Evolutionary conservation across 2,113 vertebrate genomes (phyloP).

Genomic region (Microtus montanus): DNA sequence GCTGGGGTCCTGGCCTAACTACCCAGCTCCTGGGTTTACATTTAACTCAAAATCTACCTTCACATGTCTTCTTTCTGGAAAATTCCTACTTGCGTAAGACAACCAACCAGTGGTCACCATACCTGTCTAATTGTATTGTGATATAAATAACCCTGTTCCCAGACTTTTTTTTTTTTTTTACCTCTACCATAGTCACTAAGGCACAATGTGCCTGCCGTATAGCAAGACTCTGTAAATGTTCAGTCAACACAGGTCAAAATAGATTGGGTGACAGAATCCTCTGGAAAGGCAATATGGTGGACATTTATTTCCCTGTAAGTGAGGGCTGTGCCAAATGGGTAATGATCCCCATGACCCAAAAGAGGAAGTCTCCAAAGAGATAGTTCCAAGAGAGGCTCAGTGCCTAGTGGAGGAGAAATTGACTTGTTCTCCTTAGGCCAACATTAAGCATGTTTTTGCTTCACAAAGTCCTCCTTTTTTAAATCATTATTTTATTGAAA

Average conservation of each 20-base stretch:
- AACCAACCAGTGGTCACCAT: neutral
- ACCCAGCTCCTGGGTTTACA: neutral
- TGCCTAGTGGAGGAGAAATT: neutral
- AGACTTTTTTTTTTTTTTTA: neutral
- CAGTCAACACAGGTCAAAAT: neutral
- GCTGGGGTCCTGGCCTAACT: neutral
- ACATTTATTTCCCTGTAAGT: neutral
- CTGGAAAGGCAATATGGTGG: neutral
- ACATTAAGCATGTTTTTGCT: neutral
- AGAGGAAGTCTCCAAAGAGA: neutral
- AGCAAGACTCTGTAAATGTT: neutral
- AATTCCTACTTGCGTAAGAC: neutral
- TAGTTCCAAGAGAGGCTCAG: fast-evolving
- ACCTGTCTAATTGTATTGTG: neutral
- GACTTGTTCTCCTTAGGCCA: neutral
- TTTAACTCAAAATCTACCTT: neutral
- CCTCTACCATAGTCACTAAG: neutral
- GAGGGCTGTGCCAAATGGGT: neutral
- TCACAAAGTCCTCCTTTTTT: neutral
- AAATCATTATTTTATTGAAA: neutral
- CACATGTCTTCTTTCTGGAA: neutral
- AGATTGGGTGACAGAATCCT: neutral
- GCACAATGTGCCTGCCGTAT: neutral
- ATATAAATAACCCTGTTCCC: neutral
- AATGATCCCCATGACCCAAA: neutral